Conservation (phyloP, 1,140 invertebrate species). For the Aphelinus atriplicis region DNA sequence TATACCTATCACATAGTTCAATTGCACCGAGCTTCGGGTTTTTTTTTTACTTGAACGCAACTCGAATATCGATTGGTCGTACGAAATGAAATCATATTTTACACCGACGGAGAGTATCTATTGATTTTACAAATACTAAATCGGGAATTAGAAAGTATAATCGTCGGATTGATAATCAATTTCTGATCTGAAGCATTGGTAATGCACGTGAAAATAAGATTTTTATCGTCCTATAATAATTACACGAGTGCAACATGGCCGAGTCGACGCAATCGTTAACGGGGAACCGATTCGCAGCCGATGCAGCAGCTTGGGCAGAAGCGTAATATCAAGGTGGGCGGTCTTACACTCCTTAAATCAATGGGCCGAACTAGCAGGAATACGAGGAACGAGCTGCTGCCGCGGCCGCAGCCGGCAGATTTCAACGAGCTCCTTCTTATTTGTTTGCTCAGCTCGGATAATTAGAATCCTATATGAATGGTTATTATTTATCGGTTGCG, state of each 20-base stretch:
- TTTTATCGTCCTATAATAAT: neutral
- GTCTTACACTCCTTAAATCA: conserved; percentile 66
- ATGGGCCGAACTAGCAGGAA: conserved; percentile 7
- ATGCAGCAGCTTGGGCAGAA: conserved; percentile 36
- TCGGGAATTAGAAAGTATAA: no score
- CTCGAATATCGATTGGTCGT: no score
- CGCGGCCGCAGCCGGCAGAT: conserved; percentile 1
- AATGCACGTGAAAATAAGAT: no score
- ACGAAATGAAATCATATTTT: no score
- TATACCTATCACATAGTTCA: no score
- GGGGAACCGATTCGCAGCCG: neutral
- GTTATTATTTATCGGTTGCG: conserved; percentile 61
- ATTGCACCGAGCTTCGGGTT: no score
- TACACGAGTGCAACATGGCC: conserved; percentile 13
- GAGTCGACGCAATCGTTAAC: neutral
- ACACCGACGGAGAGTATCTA: no score
- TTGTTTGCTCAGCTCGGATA: conserved; percentile 66
- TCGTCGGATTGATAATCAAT: no score
- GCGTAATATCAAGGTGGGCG: conserved; percentile 62
- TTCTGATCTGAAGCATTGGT: no score
- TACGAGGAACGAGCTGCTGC: conserved; percentile 30
- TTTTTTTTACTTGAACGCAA: no score
- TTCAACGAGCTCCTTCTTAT: conserved; percentile 51
- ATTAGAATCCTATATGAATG: conserved; percentile 67
- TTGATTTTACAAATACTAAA: no score